Base-by-base conservation (phyloP, 2,888 invertebrate species). In the Callinectes sapidus region DNA sequence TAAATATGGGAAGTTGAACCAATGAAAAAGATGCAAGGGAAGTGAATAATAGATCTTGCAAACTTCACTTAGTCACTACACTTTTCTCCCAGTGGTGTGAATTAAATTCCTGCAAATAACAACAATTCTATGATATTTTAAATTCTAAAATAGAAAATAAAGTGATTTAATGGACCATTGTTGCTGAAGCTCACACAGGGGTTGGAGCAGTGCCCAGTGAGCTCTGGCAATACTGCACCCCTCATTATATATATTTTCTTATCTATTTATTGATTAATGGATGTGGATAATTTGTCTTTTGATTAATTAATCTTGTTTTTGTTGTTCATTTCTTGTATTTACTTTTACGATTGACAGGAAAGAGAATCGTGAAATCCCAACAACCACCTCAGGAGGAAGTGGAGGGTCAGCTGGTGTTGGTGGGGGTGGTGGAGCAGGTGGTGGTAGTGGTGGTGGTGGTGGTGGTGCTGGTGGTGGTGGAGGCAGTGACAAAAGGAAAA, bases 401-500 rank as follows among this genome's bases (percentile, higher is more conserved):
- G 54, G 86, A 39, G 92, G 89, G 10, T 85, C 92, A 81, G 90
- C 32, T 23, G 23, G 55, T 54, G 55, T 55, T 35, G 90, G 91
- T 32, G 90, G 89, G 23, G 81, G 85, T 48, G 48, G 85, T 32
- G 86, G 89, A n/a, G 71, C 55, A 28, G 81, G 91, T 88, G 88
- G 89, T 71, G 55, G 48, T 39, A 39, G 3, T 8, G 66, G 42
- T 71, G 28, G 39, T 39, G n/a, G 28, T 8, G 66, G 81, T n/a
- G 28, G 61, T 39, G 32, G 81, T n/a, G 28, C 42, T 39, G 32
- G 66, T 89, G 89, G 55, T 42, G 77, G 71, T 13, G 85, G 87
- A 39, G 87, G 90, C 14, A 90, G 87, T 14, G 92, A 93, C 55
- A 91, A 91, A 54, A 42, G 93, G 89, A 93, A 93, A 85, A 89